Base-by-base conservation (phyloP, 2,797 vertebrate species). In the Bucorvus abyssinicus region DNA sequence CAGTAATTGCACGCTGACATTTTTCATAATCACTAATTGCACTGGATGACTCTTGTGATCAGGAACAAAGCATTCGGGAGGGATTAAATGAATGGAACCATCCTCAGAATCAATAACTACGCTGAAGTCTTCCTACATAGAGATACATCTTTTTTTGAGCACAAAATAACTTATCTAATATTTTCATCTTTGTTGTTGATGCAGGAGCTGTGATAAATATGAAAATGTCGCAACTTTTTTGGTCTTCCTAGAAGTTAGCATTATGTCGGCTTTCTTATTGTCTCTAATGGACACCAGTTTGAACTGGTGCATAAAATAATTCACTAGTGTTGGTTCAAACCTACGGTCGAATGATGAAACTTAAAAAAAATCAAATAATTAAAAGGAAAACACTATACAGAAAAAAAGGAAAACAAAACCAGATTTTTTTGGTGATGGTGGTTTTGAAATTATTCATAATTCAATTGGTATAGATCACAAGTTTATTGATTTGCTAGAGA, bases 1-100 rank as follows among this genome's bases (percentile, higher is more conserved):
- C 91, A 98, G 93, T 97, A 95, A 97, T 93, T 94, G 71, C 71
- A 92, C 89, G 80, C 85, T 98, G 97, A 96, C 77, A 97, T 96
- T 97, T 96, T 96, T 96, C 89, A 95, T 96, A 97, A 96, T 90
- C 86, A 78, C 93, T 97, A 96, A 97, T 97, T 97, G 87, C 56
- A 97, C 86, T 97, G 90, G 97, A 97, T 97, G 82, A 97, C 93
- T 97, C 85, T 89, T 91, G 94, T 87, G 97, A 96, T 87, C 89
- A 97, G 95, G 97, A 98, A 95, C 36, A 94, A 89, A 94, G 56
- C 90, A 82, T 96, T 95, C 3, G 55, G 61, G 94, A 97, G 65
- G 76, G 69, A 97, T 96, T 97, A 97, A 97, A 96, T 94, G 90
- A 98, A 97, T 85, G 87, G 81, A 97, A 90, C n/a, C 81, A 75